Base-by-base conservation (phyloP, 2,888 invertebrate genomes). In the Phrixothrix hirtus region DNA sequence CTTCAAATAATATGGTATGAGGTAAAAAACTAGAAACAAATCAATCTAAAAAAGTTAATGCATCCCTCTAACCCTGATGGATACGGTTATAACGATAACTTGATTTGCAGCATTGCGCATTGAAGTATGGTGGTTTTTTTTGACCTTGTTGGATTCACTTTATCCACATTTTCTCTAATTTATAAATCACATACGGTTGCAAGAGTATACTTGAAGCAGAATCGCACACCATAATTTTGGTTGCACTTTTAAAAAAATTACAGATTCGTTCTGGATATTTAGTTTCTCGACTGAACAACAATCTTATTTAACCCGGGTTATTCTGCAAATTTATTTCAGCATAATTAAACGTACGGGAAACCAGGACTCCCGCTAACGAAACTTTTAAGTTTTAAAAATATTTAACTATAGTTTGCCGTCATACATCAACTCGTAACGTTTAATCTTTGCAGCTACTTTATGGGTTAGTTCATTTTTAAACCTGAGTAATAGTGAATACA, bases 141-240 rank as follows among this genome's bases (percentile, higher is more conserved):
- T 7, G 34, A 13, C 31, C 31, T n/a, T 1, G 2, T 11, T 34
- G 7, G 1, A 6, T 34, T n/a, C 17, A 34, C 9, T 34, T n/a
- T n/a, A n/a, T n/a, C n/a, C n/a, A 34, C 14, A 73, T 15, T 25
- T 66, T 50, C 46, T 67, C 60, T 2, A 67, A 51, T 51, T 70
- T 72, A 49, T 68, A 68, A 11, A 60, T 60, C 11, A 69, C 60
- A 54, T 69, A 69, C 9, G 63, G 67, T 15, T 69, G 67, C 9
- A 72, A 57, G 6, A 71, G 43, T 30, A 56, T 49, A n/a, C 72
- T 70, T 26, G 38, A 49, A 15, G 70, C 69, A 43, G 58, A 60
- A 12, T 62, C 67, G 32, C 64, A 58, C 44, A 72, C 59, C 70
- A 71, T 73, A n/a, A 72, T 46, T 9, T 65, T 49, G 11, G 35